Evolutionary conservation across 2,797 vertebrate genomes (phyloP).

Genomic region (Cephalopachus bancanus): DNA sequence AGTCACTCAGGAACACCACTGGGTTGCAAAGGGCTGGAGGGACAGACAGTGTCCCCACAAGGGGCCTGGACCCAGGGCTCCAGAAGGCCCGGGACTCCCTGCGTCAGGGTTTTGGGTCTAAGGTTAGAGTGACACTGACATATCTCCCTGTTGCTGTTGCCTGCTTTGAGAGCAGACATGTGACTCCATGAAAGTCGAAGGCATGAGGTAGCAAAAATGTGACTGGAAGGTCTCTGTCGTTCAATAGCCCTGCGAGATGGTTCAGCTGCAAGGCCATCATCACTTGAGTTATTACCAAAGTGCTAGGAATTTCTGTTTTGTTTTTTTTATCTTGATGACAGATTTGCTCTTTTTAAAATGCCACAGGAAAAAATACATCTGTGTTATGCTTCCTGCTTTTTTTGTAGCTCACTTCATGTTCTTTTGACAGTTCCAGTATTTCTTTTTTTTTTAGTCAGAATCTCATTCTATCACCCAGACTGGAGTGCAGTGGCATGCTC

Average conservation of each 20-base stretch:
- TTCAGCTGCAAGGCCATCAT: not conserved
- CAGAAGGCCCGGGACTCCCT: not conserved
- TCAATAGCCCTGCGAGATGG: not conserved
- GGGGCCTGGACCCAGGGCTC: no score
- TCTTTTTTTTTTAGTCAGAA: no score
- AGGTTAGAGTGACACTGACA: not conserved
- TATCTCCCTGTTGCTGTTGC: not conserved
- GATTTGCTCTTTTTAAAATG: slow-evolving; percentile 55
- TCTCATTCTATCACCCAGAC: no score
- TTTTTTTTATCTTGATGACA: slow-evolving; percentile 50
- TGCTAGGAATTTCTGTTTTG: not conserved
- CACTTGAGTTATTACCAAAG: not conserved
- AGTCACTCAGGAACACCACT: not conserved
- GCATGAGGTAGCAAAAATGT: not conserved
- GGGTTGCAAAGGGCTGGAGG: not conserved
- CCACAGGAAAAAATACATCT: not conserved
- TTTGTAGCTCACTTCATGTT: not conserved
- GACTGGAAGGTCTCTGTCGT: not conserved
- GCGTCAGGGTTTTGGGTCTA: no score
- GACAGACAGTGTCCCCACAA: accelerated
- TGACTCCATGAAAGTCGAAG: not conserved
- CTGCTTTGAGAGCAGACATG: not conserved
- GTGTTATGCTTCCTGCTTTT: not conserved
- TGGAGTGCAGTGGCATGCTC: no score
- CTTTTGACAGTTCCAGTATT: not conserved